Base-by-base conservation (phyloP, 2,888 invertebrate genomes). In the Nomada ferruginata region DNA sequence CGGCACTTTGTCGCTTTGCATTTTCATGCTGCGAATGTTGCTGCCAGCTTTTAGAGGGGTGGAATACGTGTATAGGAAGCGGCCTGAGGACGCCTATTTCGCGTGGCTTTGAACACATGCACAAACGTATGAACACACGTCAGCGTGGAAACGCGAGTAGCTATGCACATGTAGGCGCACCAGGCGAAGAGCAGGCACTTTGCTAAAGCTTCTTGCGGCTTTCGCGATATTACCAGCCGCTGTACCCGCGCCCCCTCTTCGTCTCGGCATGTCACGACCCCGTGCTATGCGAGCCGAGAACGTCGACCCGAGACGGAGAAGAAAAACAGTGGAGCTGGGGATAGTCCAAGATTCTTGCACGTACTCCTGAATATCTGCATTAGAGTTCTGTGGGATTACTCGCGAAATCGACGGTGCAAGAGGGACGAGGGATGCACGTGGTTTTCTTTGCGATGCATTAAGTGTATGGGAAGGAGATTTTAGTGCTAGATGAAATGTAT, bases 1-100 rank as follows among this genome's bases (percentile, higher is more conserved):
- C 87, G 89, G 84, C 87, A 89, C 90, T 91, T 88, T 85, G 88
- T 77, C 90, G 90, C 89, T 91, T 91, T 91, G 91, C 92, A 92
- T 92, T 92, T 91, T 90, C 90, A 90, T 91, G 88, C 88, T 85
- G 83, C 79, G 87, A 85, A 85, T 85, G 88, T 88, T 86, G 86
- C 87, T 75, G 82, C 61, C 85, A 84, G 84, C 85, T 85, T 88
- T 81, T 76, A 79, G 85, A 81, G 72, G 70, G 65, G 71, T 59
- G 63, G 36, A 61, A 64, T 61, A 59, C 63, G 68, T 71, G 76
- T 66, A 61, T 36, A 59, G 55, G 74, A 82, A 64, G 75, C 59
- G 13, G 79, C 64, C 63, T 68, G 77, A 66, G 70, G 85, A 83
- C 75, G 83, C 76, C 82, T 84, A 79, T 85, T 85, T 84, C 72